Evolutionary conservation across 2,888 invertebrate genomes (phyloP).

Genomic region (Cartodere bifasciata): DNA sequence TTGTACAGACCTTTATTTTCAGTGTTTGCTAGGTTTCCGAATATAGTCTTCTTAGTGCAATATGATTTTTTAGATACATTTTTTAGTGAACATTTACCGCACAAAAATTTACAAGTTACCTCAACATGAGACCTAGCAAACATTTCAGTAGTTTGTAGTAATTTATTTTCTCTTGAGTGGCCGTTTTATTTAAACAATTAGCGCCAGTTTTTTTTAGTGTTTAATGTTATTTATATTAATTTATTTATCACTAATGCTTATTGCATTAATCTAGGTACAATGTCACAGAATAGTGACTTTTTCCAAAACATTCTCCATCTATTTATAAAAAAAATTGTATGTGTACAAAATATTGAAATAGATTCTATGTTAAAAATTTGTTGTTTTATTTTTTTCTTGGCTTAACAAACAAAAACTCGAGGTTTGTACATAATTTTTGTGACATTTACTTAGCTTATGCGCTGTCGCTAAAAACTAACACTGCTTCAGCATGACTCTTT

Average conservation of each 20-base stretch:
- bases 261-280: conserved; percentile 36
- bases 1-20: no score
- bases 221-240: conserved; percentile 37
- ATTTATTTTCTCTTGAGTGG: conserved; percentile 38
- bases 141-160: no score
- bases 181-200: conserved; percentile 46
- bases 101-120: no score
- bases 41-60: no score
- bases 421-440: conserved; percentile 19
- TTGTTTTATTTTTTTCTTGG: conserved; percentile 17
- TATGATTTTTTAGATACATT: no score
- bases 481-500: no score
- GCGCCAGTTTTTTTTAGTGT: conserved; percentile 34
- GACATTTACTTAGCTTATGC: conserved; percentile 35
- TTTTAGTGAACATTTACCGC: no score
- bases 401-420: conserved; percentile 12
- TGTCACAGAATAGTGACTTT: conserved; percentile 34
- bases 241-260: conserved; percentile 23
- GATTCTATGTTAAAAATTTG: conserved; percentile 15
- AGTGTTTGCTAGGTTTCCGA: no score
- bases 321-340: conserved; percentile 12
- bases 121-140: no score
- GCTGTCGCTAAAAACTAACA: conserved; percentile 11
- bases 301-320: conserved; percentile 12
- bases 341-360: conserved; percentile 20